Percentiles rank a stretch among this genome's conserved stretches.
These are phyloP conservation scores for Tethea ocularis DNA, from an alignment of 2,888 invertebrate species.

Conservation along the genomic window DNA sequence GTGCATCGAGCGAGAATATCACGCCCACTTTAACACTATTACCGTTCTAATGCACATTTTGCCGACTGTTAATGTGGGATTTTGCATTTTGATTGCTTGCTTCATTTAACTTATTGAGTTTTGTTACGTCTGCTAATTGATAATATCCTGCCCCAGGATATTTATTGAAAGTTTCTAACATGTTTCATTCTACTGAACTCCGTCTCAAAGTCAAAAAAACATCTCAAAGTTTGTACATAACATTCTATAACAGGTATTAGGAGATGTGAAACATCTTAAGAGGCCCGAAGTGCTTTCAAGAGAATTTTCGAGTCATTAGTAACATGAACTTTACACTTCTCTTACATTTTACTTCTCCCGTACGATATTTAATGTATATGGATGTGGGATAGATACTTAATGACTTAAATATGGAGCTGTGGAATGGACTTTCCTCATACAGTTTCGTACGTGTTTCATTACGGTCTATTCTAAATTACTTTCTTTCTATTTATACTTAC, in stretches of 20 bases:
- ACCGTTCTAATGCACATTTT: conserved; percentile 35
- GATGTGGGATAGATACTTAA: no score
- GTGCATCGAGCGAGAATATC: conserved; percentile 20
- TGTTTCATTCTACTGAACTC: no score
- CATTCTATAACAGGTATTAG: not conserved
- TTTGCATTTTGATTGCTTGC: not conserved
- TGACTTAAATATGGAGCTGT: no score
- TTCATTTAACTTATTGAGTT: not conserved
- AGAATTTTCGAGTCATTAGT: not conserved
- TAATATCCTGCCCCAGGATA: not conserved
- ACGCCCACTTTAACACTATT: conserved; percentile 25
- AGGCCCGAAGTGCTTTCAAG: not conserved
- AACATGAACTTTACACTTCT: not conserved
- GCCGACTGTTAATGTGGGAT: not conserved
- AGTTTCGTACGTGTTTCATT: no score
- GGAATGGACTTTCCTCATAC: no score
- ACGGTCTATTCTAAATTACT: no score
- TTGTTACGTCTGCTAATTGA: not conserved
- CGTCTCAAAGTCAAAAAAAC: no score
- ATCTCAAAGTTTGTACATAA: not conserved
- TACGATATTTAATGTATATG: no score
- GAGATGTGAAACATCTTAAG: not conserved
- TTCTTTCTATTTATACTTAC: no score
- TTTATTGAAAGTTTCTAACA: not conserved
- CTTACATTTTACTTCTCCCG: not conserved